Conservation (phyloP, 2,888 invertebrate species). For the Drosophila neonasuta region DNA sequence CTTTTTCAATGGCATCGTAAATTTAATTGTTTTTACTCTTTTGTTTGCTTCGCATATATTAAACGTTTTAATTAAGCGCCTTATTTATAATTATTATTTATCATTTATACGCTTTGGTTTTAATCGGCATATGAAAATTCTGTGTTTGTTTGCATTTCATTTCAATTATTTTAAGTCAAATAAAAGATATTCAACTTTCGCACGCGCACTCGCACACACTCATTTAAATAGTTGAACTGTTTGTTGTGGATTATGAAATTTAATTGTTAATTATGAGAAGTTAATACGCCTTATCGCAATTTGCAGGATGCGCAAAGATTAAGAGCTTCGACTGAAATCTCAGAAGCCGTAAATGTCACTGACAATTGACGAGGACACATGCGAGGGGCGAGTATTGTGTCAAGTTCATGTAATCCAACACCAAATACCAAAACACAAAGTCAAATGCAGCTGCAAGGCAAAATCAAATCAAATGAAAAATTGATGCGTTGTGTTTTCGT, state of each 20-base stretch:
- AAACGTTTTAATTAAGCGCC: constrained; percentile 45
- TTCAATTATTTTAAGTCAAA: constrained; percentile 32
- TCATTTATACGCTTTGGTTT: constrained; percentile 21
- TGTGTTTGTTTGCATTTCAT: constrained; percentile 50
- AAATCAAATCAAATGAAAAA: constrained; percentile 36
- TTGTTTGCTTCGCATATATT: constrained; percentile 9
- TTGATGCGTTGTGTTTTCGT: background rate
- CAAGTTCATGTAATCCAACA: constrained; percentile 62
- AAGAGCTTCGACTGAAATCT: constrained; percentile 9
- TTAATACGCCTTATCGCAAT: constrained; percentile 21
- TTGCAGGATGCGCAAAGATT: constrained; percentile 4
- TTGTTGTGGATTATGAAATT: constrained; percentile 14
- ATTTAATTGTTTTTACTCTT: background rate
- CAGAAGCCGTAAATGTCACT: constrained; percentile 12
- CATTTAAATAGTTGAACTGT: background rate
- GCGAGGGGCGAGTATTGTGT: constrained; percentile 30
- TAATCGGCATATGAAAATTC: constrained; percentile 20
- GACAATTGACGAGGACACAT: constrained; percentile 22
- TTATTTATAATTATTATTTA: constrained; percentile 35
- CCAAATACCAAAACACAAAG: constrained; percentile 32
- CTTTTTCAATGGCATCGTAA: constrained; percentile 5
- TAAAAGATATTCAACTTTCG: constrained; percentile 1
- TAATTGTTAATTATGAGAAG: constrained; percentile 34
- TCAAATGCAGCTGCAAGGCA: constrained; percentile 24
- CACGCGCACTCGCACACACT: background rate